Base-by-base conservation (phyloP, 2,113 vertebrate genomes). In the Cephalopholis sonnerati region DNA sequence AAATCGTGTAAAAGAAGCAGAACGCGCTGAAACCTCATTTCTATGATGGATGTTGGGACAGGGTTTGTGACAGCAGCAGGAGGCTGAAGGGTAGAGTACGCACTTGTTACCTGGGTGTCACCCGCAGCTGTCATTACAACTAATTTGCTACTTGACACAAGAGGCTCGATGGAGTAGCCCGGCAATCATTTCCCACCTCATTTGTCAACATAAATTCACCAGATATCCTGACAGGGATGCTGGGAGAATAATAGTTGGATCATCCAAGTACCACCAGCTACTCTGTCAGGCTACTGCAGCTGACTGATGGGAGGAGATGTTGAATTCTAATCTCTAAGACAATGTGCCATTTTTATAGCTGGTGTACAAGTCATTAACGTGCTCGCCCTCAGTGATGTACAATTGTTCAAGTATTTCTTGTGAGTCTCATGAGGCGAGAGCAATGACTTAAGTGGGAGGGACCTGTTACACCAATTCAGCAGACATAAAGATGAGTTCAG, bases 61-160 rank as follows among this genome's bases (percentile, higher is more conserved):
- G 16, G 3, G 64, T 54, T n/a, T 16, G 4, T 13, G 65, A 11
- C 25, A 54, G 64, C 22, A 22, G 39, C 39, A 4, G 63, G 15
- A 27, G 46, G 20, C 20, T 48, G 46, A 46, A 22, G 32, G 20
- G 3, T 44, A 62, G 20, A 41, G 9, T 39, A 20, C 59, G 62
- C 58, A 4, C 36, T 46, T 13, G 41, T 54, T 81, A 72, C 51
- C 44, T 76, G 72, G 51, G 24, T 50, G 50, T 76, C 66, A 75
- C 64, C 58, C 41, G 15, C 20, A 24, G 27, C 48, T 27, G 66
- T 24, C 72, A 65, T 69, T 32, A 65, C 6, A 41, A 27, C 32
- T 20, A 24, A 81, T 53, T 32, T 76, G 41, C 51, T 67, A 24
- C 69, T 53, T 63, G 48, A 77, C 57, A 53, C 41, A 27, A n/a